Evolutionary conservation across 1,140 invertebrate species (phyloP), one percentile per base, ranked within the genome.

Genomic region (Bombus sibiricus): DNA sequence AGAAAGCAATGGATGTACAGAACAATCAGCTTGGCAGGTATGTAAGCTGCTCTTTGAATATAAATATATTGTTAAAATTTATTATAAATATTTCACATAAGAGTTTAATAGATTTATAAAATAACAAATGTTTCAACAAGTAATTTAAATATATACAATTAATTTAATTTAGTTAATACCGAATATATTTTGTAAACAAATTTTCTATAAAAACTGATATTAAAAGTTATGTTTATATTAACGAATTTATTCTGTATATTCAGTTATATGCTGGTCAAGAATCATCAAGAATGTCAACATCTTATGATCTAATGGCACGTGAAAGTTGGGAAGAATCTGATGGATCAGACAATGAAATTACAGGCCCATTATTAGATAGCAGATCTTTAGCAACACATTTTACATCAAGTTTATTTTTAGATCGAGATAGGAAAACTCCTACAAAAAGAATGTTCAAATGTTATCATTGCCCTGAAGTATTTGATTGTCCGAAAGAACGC

Each of bases 1-100:
- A 92, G 97, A 98, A 87, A 98, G 97, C 94, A 97, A 98, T 91
- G 97, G 97, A 22, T 97, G 97, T 91, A 97, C 97, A 87, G 97
- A 95, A 85, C 95, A 94, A 64, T 96, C 95, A 34, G 93, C 95
- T 13, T 97, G 97, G 97, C 96, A 96, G 95, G 96, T 94, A 93
- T 94, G 94, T 81, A 53, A 53, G 6, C 18, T 22, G 1, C 0
- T 22, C 18, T 53, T 53, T 53, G 1, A 53, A 53, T 53, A 77
- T 47, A 79, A 10, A 43, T 9, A 41, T 64, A 82, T 73, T 39
- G 37, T 32, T 34, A 81, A 74, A 74, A 86, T 37, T 69, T 68
- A 41, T 28, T 37, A 68, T 25, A 37, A 37, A 37, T 22, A 68
- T 34, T 41, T 37, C 41, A 74, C 34, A 74, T 12, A 43, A 41